Conservation (phyloP, 2,113 vertebrate species). For the Chaenocephalus aceratus region DNA sequence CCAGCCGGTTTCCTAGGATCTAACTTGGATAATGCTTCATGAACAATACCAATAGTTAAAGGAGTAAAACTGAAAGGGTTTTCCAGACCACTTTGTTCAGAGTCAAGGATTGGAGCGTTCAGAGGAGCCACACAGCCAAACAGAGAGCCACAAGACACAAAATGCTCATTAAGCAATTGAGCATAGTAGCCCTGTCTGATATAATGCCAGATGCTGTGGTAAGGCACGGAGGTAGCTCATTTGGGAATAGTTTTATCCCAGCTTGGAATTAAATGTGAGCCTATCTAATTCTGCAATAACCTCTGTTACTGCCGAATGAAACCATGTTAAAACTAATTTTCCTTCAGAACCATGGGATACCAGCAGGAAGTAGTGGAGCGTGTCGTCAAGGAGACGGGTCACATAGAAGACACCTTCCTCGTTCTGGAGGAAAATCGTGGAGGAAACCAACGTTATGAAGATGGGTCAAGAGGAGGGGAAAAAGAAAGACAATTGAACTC, state of each 20-base stretch:
- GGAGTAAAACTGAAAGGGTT: too few relatives aligned
- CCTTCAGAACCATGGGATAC: conserved; percentile 92
- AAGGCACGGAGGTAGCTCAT: too few relatives aligned
- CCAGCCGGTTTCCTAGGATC: too few relatives aligned
- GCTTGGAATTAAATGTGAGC: not conserved
- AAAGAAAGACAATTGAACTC: conserved; percentile 58
- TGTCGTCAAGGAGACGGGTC: conserved; percentile 90
- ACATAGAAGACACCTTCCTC: conserved; percentile 90
- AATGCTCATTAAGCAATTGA: too few relatives aligned
- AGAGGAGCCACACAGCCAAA: too few relatives aligned
- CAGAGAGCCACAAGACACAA: too few relatives aligned
- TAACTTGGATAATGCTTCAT: too few relatives aligned
- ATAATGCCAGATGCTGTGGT: too few relatives aligned
- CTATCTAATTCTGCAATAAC: not conserved
- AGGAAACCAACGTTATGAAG: conserved; percentile 82
- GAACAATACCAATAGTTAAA: too few relatives aligned
- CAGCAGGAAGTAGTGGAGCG: conserved; percentile 92
- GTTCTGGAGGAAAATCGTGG: conserved; percentile 93
- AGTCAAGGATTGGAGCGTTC: too few relatives aligned
- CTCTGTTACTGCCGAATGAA: not conserved
- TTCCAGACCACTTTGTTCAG: too few relatives aligned
- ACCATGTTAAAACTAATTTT: not conserved
- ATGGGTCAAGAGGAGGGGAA: conserved; percentile 60
- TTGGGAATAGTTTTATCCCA: not conserved
- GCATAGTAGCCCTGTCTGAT: too few relatives aligned